phyloP scores from a whole-genome alignment of 2,113 vertebrate species.

The Daboia siamensis region DNA sequence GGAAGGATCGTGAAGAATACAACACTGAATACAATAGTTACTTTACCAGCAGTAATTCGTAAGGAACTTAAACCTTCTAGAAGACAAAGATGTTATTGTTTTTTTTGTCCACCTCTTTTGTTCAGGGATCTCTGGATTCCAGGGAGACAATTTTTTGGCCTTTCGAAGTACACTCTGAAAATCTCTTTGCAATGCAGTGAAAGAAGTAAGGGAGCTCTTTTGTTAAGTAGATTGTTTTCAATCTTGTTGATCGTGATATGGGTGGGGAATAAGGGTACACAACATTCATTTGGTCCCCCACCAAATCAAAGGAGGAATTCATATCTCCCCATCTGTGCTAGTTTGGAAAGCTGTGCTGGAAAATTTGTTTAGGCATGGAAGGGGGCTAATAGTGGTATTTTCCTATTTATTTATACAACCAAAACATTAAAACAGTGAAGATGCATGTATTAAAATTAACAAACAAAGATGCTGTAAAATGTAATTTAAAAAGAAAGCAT shows the following conservation, averaged over 20 bases:
- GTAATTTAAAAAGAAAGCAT: not conserved
- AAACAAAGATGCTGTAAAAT: not conserved
- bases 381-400: not conserved
- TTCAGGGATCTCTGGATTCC: not conserved
- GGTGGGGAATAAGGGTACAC: not conserved
- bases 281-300: not conserved
- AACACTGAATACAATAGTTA: not conserved
- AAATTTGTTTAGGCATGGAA: not conserved
- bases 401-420: not conserved
- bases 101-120: not conserved
- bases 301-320: not conserved
- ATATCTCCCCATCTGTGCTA: not conserved
- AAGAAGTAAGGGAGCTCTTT: not conserved
- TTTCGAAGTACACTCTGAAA: not conserved
- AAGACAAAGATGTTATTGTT: not conserved
- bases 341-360: not conserved
- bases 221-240: not conserved
- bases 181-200: not conserved
- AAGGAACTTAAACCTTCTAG: slow-evolving; percentile 10
- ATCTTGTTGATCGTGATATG: not conserved
- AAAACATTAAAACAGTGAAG: not conserved
- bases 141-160: not conserved
- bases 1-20: not conserved
- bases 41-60: not conserved
- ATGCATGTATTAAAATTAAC: not conserved